Base-by-base conservation (phyloP, 2,113 vertebrate genomes). In the Blennius ocellaris region DNA sequence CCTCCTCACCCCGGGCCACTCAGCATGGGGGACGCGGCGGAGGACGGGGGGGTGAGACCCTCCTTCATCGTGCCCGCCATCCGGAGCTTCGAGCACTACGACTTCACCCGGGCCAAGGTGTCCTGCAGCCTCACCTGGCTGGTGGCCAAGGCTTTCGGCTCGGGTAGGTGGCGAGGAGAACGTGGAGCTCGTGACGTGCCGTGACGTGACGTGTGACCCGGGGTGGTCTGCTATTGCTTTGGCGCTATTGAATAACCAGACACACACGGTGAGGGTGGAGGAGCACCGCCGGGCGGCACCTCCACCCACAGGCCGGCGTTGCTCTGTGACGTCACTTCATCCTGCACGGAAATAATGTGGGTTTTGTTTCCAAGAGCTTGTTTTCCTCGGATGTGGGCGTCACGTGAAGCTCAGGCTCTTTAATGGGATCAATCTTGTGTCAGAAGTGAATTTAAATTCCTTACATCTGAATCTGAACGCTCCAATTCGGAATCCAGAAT, bases 71-170 rank as follows among this genome's bases (percentile, higher is more conserved):
- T 98, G 58, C 98, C 98, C 17, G 90, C 95, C 80, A 96, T 99
- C 93, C 97, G 95, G 84, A 94, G 96, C 68, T 98, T 98, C 69
- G 98, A 99, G 73, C 97, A 98, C 87, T 99, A 99, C 65, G 97
- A 99, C 76, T 98, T 99, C 68, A 92, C 94, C 84, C 94, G 97
- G 91, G 97, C 97, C 84, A 99, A 99, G 86, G 94, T 96, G 82
- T 96, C 96, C 47, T 96, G 96, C 93, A 99, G 96, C 90, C 92
- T 99, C 89, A 96, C 97, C 81, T 99, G 98, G 98, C 94, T 99
- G 83, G 96, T 98, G 88, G 97, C 97, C 93, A 99, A 99, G 90
- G 97, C 97, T 82, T 99, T 96, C 86, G 97, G 98, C 81, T 96
- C 98, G 93, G 98, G 98, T 99, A 95, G 92, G 97, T 89, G 92